Evolutionary conservation across 2,113 vertebrate species (phyloP).

Genomic region (Aplodontia rufa): DNA sequence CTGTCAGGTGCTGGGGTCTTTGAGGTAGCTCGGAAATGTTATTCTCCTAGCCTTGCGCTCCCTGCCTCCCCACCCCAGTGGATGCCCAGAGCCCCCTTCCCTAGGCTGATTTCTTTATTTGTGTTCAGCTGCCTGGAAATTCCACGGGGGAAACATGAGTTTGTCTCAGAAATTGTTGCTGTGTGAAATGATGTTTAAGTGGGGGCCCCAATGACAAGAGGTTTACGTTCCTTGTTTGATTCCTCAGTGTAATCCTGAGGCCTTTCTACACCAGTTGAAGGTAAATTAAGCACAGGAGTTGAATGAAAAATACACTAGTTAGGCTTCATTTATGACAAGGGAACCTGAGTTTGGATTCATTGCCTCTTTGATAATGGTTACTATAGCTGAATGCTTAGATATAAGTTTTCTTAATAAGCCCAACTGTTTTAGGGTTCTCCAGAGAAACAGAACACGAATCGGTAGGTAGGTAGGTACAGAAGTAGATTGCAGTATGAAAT

Average conservation of each 20-base stretch:
- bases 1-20: constrained; percentile 79
- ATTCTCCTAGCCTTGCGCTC: constrained; percentile 55
- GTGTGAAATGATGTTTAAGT: neutral
- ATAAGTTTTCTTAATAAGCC: neutral
- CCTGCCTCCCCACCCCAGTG: neutral
- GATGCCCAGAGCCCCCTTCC: neutral
- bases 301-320: neutral
- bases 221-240: constrained; percentile 15
- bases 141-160: constrained; percentile 60
- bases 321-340: neutral
- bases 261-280: neutral
- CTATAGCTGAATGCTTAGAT: neutral
- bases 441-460: neutral
- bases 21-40: constrained; percentile 70
- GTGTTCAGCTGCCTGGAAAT: constrained; percentile 52
- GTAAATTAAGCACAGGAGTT: neutral
- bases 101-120: constrained; percentile 43
- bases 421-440: neutral
- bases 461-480: neutral
- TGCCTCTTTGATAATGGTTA: neutral
- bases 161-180: constrained; percentile 11
- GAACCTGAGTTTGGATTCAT: neutral
- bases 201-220: constrained; percentile 7
- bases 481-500: neutral
- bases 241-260: neutral